Base-by-base conservation (phyloP, 2,797 vertebrate species). In the Phoxinus dragarum region DNA sequence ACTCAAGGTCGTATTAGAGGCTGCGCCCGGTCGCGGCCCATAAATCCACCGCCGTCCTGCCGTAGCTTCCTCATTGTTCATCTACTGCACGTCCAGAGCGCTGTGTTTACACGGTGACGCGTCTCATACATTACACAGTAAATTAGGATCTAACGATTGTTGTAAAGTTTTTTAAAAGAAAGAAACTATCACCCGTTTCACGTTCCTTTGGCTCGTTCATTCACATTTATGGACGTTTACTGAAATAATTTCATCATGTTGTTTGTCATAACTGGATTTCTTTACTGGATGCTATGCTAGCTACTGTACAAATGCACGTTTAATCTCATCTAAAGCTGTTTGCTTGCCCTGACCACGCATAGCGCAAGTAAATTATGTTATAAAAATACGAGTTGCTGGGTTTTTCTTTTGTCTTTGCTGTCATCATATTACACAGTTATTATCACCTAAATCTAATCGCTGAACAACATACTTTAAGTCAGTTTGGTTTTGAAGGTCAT, bases 61-160 rank as follows among this genome's bases (percentile, higher is more conserved):
- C 77, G 86, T 73, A 91, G 88, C 82, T 86, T 52, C 86, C 85
- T 86, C 31, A 83, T 88, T 89, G 87, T 89, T 89, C 80, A 80
- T 90, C 89, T 84, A 89, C 91, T 91, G 91, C 91, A 85, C 85
- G 73, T 56, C 83, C 88, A 86, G 82, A 87, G 88, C 85, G 61
- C 84, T 86, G 91, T 92, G 92, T 90, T 93, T 90, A 90, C 90
- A 91, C 86, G 86, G 88, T 85, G 84, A 88, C 74, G 75, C 87
- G 88, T 82, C 90, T 85, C 88, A 84, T 87, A 90, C 91, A 92
- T 92, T 93, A 90, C 88, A 87, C 87, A 91, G 89, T 88, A 87
- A 94, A 92, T 93, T 91, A 91, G 88, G 84, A 77, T 86, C 88
- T 91, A 91, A 92, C 91, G 80, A 90, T 91, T 86, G 81, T 86